Evolutionary conservation across 2,797 vertebrate species (phyloP).

Genomic region (Aeoliscus strigatus): DNA sequence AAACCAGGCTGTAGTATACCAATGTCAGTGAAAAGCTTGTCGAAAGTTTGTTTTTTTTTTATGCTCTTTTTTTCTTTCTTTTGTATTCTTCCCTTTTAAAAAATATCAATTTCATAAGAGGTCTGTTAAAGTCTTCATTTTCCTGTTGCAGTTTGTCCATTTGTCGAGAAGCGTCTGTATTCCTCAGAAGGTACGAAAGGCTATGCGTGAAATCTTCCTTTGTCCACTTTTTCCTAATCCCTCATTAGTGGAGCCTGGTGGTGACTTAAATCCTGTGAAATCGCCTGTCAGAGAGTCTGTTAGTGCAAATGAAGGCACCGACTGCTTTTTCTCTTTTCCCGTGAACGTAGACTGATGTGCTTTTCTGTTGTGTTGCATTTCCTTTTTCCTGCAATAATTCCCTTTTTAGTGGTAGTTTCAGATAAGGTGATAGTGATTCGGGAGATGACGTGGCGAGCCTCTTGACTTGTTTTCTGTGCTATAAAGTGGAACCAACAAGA

Average conservation of each 20-base stretch:
- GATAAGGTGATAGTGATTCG: constrained; percentile 51
- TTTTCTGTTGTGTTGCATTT: constrained; percentile 19
- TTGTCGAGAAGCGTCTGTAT: constrained; percentile 73
- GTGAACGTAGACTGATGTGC: constrained; percentile 40
- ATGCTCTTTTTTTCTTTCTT: constrained; percentile 42
- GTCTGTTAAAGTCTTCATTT: constrained; percentile 68
- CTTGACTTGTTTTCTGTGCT: constrained; percentile 68
- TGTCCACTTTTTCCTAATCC: constrained; percentile 27
- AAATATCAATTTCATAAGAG: constrained; percentile 86
- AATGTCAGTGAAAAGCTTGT: constrained; percentile 77
- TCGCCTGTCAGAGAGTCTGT: constrained; percentile 43
- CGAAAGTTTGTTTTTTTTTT: constrained; percentile 51
- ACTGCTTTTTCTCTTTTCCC: constrained; percentile 69
- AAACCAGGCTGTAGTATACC: constrained; percentile 54
- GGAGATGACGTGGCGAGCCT: constrained; percentile 61
- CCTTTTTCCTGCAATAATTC: constrained; percentile 43
- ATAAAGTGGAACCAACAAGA: constrained; percentile 70
- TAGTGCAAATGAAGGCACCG: constrained; percentile 83
- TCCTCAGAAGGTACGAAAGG: constrained; percentile 79
- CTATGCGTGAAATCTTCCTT: constrained; percentile 77
- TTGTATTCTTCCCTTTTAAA: constrained; percentile 74
- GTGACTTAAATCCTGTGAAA: constrained; percentile 29
- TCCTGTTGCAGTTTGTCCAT: constrained; percentile 37
- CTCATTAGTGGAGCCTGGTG: constrained; percentile 18
- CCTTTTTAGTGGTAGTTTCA: constrained; percentile 54